phyloP scores from a whole-genome alignment of 2,888 invertebrate species.

The Bursaphelenchus okinawaensis region DNA sequence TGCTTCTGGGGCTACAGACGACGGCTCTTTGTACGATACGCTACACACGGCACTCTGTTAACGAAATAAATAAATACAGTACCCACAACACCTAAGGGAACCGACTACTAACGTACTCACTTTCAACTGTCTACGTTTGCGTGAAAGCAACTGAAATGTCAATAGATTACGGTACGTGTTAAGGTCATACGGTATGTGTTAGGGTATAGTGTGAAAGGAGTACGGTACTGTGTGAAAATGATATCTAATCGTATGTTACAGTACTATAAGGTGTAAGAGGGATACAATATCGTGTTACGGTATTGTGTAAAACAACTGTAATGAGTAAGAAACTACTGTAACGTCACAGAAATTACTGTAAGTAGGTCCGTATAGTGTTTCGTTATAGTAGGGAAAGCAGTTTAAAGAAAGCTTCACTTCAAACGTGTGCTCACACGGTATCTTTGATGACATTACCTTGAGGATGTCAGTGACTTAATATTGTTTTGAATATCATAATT shows the following conservation, averaged over 20 bases:
- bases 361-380: too few relatives aligned
- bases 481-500: neutral
- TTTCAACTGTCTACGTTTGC: conserved; percentile 15
- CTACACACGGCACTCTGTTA: neutral
- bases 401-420: neutral
- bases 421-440: neutral
- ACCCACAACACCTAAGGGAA: neutral
- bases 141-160: conserved; percentile 15
- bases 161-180: neutral
- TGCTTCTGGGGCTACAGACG: neutral
- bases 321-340: too few relatives aligned
- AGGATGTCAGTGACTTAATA: neutral
- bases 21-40: too few relatives aligned
- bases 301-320: too few relatives aligned
- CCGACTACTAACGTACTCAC: conserved; percentile 14
- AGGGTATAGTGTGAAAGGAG: neutral
- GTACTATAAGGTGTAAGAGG: too few relatives aligned
- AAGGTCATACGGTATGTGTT: too few relatives aligned
- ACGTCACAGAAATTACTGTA: neutral
- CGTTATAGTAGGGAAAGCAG: neutral
- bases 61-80: conserved; percentile 3
- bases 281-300: too few relatives aligned
- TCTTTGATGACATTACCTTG: too few relatives aligned
- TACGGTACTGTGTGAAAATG: too few relatives aligned
- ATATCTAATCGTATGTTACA: too few relatives aligned